Evolutionary conservation across 2,888 invertebrate genomes (phyloP).

Genomic region (Drosophila prolongata): DNA sequence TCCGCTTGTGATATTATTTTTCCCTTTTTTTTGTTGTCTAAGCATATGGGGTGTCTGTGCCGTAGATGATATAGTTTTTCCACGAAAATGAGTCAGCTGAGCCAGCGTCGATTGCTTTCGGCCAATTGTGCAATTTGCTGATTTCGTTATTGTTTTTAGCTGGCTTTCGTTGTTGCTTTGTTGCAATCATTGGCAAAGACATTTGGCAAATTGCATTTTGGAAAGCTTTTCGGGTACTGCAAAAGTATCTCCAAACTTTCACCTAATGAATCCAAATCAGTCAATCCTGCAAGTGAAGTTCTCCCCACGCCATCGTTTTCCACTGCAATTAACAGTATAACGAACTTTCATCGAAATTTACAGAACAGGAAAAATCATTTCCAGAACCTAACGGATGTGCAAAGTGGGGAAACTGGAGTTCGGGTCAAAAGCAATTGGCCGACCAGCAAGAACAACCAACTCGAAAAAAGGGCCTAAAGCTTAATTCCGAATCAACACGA

Average conservation of each 20-base stretch:
- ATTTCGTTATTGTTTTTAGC: constrained; percentile 43
- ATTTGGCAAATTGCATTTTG: constrained; percentile 73
- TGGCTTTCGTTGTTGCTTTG: constrained; percentile 58
- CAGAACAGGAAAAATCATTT: constrained; percentile 68
- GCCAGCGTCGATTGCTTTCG: constrained; percentile 52
- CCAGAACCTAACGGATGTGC: constrained; percentile 70
- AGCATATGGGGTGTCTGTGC: constrained; percentile 30
- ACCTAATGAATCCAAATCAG: constrained; percentile 51
- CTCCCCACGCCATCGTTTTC: constrained; percentile 3
- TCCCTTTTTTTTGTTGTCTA: constrained; percentile 26
- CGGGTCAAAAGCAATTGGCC: constrained; percentile 76
- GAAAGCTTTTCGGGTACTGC: constrained; percentile 46
- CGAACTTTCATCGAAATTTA: constrained; percentile 65
- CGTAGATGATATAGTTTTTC: constrained; percentile 34
- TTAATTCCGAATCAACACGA: constrained; percentile 62
- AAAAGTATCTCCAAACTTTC: constrained; percentile 57
- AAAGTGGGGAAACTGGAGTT: constrained; percentile 39
- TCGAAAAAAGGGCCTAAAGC: constrained; percentile 54
- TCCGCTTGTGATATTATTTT: constrained; percentile 37
- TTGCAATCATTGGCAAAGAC: constrained; percentile 75
- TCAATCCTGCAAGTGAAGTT: constrained; percentile 43
- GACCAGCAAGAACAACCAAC: constrained; percentile 52
- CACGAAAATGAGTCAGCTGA: constrained; percentile 38
- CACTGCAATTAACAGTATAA: constrained; percentile 54
- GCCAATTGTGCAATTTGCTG: constrained; percentile 70